A percentile compares a stretch with the other conserved stretches of the same genome.
These are phyloP conservation scores for Triplophysa tibetana DNA, from an alignment of 2,113 vertebrate genomes.

Conservation along the genomic window DNA sequence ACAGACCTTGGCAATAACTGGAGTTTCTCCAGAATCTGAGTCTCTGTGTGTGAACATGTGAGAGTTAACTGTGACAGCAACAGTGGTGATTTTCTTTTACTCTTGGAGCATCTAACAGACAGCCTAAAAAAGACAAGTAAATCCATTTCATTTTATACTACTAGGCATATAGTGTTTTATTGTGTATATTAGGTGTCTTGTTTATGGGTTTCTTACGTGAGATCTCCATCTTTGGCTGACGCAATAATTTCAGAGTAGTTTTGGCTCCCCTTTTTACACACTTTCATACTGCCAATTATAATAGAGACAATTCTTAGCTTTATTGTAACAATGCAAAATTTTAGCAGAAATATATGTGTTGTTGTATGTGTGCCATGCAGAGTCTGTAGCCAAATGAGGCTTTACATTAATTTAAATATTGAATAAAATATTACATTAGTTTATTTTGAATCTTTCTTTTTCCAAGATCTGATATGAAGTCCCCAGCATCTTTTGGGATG, in stretches of 20 bases:
- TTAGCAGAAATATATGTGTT: too few species aligned
- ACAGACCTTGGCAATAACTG: too few species aligned
- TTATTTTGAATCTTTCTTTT: constrained; percentile 1
- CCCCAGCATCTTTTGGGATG: background rate
- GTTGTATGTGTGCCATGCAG: too few species aligned
- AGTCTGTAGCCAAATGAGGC: too few species aligned
- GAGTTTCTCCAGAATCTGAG: background rate
- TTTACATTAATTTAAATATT: too few species aligned
- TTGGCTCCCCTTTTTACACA: background rate
- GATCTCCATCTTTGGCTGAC: background rate
- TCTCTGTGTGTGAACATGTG: background rate
- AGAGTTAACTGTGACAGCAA: background rate
- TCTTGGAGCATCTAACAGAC: background rate
- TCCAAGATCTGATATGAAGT: background rate
- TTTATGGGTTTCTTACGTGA: background rate
- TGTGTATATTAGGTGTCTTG: background rate
- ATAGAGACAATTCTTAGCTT: too few species aligned
- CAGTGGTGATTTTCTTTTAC: background rate
- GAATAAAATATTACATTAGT: background rate
- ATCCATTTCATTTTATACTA: too few species aligned
- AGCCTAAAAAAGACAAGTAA: background rate
- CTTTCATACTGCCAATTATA: background rate
- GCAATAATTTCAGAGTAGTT: background rate
- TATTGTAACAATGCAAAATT: too few species aligned
- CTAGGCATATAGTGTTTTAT: too few species aligned